Evolutionary conservation across 2,888 invertebrate genomes (phyloP).

Genomic region (Nomada fabriciana): DNA sequence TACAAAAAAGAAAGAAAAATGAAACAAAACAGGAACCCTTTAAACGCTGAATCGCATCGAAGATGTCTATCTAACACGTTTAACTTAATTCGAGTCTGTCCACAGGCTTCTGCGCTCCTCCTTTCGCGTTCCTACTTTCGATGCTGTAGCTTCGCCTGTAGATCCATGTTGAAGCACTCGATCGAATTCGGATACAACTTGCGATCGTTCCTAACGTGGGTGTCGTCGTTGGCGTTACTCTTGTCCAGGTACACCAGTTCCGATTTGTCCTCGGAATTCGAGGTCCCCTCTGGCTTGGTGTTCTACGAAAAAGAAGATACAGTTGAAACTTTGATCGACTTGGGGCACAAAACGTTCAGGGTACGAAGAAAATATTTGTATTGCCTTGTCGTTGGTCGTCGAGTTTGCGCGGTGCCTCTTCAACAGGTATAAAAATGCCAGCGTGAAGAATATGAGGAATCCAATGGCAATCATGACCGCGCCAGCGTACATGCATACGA

Average conservation of each 20-base stretch:
- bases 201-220: constrained; percentile 74
- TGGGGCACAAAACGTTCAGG: neutral
- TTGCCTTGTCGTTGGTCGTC: constrained; percentile 27
- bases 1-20: too few species aligned
- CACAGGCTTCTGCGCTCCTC: neutral
- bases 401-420: constrained; percentile 60
- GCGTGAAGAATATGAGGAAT: constrained; percentile 69
- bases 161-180: constrained; percentile 43
- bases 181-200: constrained; percentile 74
- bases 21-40: neutral
- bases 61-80: neutral
- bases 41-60: neutral
- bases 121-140: neutral
- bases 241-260: constrained; percentile 80
- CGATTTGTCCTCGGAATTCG: constrained; percentile 73
- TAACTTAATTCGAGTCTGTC: neutral
- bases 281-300: constrained; percentile 52
- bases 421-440: constrained; percentile 70
- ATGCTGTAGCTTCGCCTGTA: constrained; percentile 36
- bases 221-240: constrained; percentile 71
- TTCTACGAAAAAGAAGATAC: constrained; percentile 51
- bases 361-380: neutral
- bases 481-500: constrained; percentile 85
- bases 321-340: neutral
- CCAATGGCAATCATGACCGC: constrained; percentile 85